These are phyloP conservation scores for Rhagonycha lutea DNA, from an alignment of 2,888 invertebrate genomes.

Conservation along the genomic window DNA sequence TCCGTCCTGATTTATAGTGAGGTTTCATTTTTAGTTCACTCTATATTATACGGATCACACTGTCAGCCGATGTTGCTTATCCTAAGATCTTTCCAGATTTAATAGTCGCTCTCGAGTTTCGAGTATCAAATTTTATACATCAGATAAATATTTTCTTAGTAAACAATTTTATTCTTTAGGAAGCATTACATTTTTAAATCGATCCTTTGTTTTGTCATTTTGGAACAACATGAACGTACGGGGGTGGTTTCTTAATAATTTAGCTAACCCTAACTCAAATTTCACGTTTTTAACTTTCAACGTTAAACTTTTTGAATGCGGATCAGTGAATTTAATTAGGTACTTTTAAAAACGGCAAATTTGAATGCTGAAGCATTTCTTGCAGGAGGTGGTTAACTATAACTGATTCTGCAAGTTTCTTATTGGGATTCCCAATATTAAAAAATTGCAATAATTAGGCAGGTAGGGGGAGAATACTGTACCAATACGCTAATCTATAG, in stretches of 20 bases:
- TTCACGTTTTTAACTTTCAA: no score
- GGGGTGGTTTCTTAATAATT: background rate
- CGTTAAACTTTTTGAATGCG: no score
- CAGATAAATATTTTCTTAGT: constrained; percentile 12
- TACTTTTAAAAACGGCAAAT: no score
- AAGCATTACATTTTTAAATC: background rate
- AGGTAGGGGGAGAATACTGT: no score
- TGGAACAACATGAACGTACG: background rate
- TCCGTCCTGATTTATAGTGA: constrained; percentile 43
- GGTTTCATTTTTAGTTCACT: constrained; percentile 43
- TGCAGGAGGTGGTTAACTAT: no score
- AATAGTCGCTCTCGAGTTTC: constrained; percentile 14
- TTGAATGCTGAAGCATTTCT: no score
- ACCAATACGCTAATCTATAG: no score
- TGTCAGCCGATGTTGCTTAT: constrained; percentile 12
- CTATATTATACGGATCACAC: constrained; percentile 35
- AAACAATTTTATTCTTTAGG: background rate
- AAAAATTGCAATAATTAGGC: no score
- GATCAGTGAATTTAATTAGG: no score
- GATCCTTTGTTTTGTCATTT: background rate
- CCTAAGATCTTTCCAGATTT: constrained; percentile 14
- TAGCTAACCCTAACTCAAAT: no score
- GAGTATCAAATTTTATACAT: constrained; percentile 5
- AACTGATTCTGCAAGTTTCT: no score
- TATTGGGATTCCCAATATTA: no score